These are phyloP conservation scores for Eublepharis macularius DNA, from an alignment of 2,113 vertebrate genomes.

Conservation along the genomic window DNA sequence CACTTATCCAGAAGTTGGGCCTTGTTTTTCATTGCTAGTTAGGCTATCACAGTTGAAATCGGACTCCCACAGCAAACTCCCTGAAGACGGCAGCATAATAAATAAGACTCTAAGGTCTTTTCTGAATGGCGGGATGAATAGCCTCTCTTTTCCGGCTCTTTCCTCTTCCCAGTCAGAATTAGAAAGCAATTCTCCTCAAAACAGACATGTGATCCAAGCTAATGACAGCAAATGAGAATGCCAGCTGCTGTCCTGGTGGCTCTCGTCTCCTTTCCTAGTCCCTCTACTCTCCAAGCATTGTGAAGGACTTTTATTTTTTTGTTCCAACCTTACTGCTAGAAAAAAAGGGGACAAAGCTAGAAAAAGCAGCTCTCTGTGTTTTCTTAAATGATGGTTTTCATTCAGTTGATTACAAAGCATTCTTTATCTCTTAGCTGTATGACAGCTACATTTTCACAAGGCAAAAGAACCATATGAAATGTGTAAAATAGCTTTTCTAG, in stretches of 20 bases:
- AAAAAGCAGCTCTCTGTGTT: conserved; percentile 29
- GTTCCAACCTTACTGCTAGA: conserved; percentile 54
- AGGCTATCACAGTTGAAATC: conserved; percentile 69
- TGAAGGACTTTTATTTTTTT: conserved; percentile 59
- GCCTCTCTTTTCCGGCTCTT: conserved; percentile 23
- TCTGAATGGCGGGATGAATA: conserved; percentile 66
- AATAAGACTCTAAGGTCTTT: conserved; percentile 69
- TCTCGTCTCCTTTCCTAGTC: conserved; percentile 29
- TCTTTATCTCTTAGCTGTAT: conserved; percentile 45
- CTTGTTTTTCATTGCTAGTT: conserved; percentile 50
- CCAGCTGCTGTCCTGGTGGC: conserved; percentile 53
- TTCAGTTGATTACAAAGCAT: conserved; percentile 58
- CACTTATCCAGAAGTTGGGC: conserved; percentile 40
- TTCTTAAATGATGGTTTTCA: conserved; percentile 54
- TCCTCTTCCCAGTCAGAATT: conserved; percentile 56
- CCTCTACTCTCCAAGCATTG: conserved; percentile 43
- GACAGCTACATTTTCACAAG: conserved; percentile 43
- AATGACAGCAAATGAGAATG: conserved; percentile 61
- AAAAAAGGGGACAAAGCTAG: neutral
- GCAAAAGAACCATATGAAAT: conserved; percentile 35
- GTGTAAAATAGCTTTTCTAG: neutral
- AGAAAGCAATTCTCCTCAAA: conserved; percentile 47
- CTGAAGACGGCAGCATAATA: conserved; percentile 65
- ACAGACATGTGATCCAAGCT: conserved; percentile 37
- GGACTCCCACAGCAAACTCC: conserved; percentile 63